Base-by-base conservation (phyloP, 2,888 invertebrate genomes). In the Tinea pellionella region DNA sequence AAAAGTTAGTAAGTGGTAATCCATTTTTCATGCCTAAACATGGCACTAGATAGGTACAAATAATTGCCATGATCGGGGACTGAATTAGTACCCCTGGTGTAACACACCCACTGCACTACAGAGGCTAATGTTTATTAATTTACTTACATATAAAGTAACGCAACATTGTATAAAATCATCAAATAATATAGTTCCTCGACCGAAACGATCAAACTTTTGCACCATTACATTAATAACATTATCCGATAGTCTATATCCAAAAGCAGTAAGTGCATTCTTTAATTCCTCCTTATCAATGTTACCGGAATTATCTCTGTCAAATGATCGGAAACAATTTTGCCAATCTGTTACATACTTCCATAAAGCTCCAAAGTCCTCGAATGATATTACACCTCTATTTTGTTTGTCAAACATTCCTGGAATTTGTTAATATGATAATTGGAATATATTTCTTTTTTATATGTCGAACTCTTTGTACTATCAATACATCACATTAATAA, bases 281-380 rank as follows among this genome's bases (percentile, higher is more conserved):
- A 99, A 78, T 82, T 99, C 99, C 60, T 90, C 82, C 67, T 90
- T 92, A 80, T 98, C 98, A 66, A 99, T 99, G 69, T 95, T 95
- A 19, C 99, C 95, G 2, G 95, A 95, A 72, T 92, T 94, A 73
- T 99, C 98, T 51, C 93, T 88, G 76, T 99, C 99, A 75, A 97
- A 99, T 0, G 95, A 93, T 51, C 95, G 91, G 79, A 99, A 99
- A 75, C 97, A 97, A 70, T 92, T 93, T 74, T 98, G 97, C 99
- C 99, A 99, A 71, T 99, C 98, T 6, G 95, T 96, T 0, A 99
- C 96, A 79, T 98, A 99, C 75, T 97, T 97, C 99, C 99, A 99
- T 0, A 99, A 84, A 0, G 96, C 94, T 58, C 95, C 94, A 81
- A 99, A 99, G 78, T 99, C 98, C 70, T 97, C 94, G 79, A 98